A percentile compares a stretch with the other conserved stretches of the same genome.
phyloP scores from a whole-genome alignment of 2,888 invertebrate species.

The Hydropsyche betteni region DNA sequence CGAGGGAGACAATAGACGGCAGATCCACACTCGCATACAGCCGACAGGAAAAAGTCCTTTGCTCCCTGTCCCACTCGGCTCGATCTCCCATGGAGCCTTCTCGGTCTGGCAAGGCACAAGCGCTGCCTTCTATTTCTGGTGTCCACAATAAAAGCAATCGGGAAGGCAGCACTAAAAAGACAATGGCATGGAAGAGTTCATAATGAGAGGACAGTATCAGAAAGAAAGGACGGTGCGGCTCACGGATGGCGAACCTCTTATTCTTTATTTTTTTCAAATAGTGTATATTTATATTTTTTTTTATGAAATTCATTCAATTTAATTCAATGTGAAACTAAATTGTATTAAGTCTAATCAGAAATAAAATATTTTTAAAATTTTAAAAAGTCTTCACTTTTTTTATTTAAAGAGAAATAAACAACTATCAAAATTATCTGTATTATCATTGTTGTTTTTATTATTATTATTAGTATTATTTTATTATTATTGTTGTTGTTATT shows the following conservation, averaged over 20 bases:
- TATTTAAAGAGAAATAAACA: too few relatives aligned
- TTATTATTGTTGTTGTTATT: too few relatives aligned
- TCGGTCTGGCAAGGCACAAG: slow-evolving; percentile 25
- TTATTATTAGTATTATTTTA: too few relatives aligned
- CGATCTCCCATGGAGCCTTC: slow-evolving; percentile 9
- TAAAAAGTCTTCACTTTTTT: too few relatives aligned
- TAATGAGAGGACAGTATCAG: slow-evolving; percentile 51
- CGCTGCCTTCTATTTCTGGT: slow-evolving; percentile 40
- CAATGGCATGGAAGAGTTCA: slow-evolving; percentile 50
- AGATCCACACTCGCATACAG: background rate
- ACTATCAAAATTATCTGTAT: too few relatives aligned
- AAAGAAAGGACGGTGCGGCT: slow-evolving; percentile 44
- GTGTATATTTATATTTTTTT: too few relatives aligned
- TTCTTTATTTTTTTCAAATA: background rate
- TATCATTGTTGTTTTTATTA: too few relatives aligned
- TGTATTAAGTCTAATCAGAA: too few relatives aligned
- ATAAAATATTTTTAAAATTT: too few relatives aligned
- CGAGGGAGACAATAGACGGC: slow-evolving; percentile 47
- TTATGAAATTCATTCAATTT: too few relatives aligned
- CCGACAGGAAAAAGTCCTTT: slow-evolving; percentile 9
- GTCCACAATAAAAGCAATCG: slow-evolving; percentile 50
- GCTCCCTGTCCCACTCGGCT: slow-evolving; percentile 22
- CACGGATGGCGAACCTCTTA: background rate
- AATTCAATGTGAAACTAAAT: too few relatives aligned
- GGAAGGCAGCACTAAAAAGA: slow-evolving; percentile 47